Conservation (phyloP, 2,797 vertebrate species). For the Silurus aristotelis region DNA sequence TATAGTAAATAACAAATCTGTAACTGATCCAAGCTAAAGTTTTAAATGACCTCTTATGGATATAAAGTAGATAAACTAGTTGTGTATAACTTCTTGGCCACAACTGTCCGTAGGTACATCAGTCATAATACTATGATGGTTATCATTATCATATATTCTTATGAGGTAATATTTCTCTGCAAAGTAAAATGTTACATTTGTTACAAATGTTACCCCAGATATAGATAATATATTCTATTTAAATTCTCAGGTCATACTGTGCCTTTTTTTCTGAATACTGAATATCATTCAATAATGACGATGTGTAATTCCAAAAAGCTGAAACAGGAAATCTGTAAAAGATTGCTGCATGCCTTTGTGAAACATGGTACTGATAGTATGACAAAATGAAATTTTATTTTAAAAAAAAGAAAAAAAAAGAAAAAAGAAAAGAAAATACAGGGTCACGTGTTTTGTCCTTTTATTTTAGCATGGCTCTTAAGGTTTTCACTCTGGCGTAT, state of each 20-base stretch:
- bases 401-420: too few relatives aligned
- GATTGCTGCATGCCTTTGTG: background rate
- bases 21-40: background rate
- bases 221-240: slow-evolving; percentile 15
- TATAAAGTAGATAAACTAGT: background rate
- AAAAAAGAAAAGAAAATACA: background rate
- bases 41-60: background rate
- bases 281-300: too few relatives aligned
- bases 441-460: background rate
- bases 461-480: background rate
- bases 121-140: background rate
- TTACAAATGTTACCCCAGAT: background rate
- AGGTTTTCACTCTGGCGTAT: background rate
- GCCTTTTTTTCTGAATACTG: slow-evolving; percentile 60
- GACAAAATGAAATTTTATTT: background rate
- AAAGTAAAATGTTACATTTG: background rate
- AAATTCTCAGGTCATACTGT: slow-evolving; percentile 70
- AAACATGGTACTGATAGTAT: background rate
- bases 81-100: background rate
- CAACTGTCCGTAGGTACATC: background rate
- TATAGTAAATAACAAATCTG: background rate
- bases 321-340: slow-evolving; percentile 2
- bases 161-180: background rate
- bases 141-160: background rate
- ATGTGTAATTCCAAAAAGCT: background rate